These are phyloP conservation scores for Tribolium freemani DNA, from an alignment of 2,888 invertebrate species.

Conservation along the genomic window DNA sequence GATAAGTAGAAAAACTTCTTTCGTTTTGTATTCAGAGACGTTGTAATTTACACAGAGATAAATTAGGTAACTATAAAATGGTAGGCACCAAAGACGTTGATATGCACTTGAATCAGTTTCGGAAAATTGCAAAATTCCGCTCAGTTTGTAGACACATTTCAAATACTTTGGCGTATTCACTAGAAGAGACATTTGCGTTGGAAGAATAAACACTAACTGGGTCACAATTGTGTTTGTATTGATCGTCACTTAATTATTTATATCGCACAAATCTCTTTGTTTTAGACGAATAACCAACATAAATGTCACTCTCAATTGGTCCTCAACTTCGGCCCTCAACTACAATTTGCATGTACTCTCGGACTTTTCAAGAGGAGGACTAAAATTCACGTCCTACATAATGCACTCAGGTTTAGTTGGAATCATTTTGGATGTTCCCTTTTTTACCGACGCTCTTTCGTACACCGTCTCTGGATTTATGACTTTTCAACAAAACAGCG, in stretches of 20 bases:
- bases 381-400: conserved; percentile 6
- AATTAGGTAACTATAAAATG: not conserved
- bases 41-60: not conserved
- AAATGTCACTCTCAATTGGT: conserved; percentile 47
- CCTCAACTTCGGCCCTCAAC: conserved; percentile 43
- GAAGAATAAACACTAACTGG: not conserved
- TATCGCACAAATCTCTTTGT: conserved; percentile 15
- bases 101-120: not conserved
- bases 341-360: conserved; percentile 46
- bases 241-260: not conserved
- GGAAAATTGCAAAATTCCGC: not conserved
- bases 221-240: not conserved
- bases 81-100: not conserved
- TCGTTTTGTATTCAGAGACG: not conserved
- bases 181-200: not conserved
- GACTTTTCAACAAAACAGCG: conserved; percentile 25
- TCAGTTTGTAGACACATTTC: not conserved
- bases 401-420: conserved; percentile 37
- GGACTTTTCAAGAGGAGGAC: not conserved
- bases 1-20: not conserved
- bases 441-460: conserved; percentile 40
- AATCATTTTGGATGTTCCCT: conserved; percentile 39
- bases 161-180: not conserved
- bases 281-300: conserved; percentile 48
- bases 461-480: conserved; percentile 42